These are phyloP conservation scores for Dinomys branickii DNA, from an alignment of 2,113 vertebrate species.

Conservation along the genomic window DNA sequence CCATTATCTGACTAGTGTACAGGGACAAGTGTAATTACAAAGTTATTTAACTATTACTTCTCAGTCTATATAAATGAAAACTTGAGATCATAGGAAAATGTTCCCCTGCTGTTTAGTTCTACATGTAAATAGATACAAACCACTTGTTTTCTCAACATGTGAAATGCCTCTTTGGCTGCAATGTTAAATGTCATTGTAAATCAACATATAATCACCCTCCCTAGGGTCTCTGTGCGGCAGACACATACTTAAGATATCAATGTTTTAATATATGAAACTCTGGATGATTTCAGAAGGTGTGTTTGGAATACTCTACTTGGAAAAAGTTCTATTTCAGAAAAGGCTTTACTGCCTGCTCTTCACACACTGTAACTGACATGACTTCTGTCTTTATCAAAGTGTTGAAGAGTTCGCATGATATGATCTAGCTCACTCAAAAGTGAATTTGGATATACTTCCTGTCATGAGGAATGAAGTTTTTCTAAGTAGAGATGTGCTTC, in stretches of 20 bases:
- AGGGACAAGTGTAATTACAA: neutral
- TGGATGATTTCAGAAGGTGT: neutral
- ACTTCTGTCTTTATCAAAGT: constrained; percentile 6
- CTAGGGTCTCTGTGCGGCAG: constrained; percentile 19
- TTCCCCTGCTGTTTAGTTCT: neutral
- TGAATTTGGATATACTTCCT: neutral
- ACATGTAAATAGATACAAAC: neutral
- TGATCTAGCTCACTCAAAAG: neutral
- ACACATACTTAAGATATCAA: neutral
- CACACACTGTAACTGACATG: neutral
- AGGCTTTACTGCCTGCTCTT: neutral
- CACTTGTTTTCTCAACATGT: neutral
- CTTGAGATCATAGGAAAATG: neutral
- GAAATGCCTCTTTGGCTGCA: neutral
- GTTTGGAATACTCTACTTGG: neutral
- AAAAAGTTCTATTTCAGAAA: neutral
- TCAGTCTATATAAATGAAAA: constrained; percentile 24
- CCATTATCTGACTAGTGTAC: neutral
- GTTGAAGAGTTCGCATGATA: neutral
- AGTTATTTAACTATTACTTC: neutral
- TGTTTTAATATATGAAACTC: constrained; percentile 22
- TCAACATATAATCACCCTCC: neutral
- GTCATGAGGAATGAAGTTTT: neutral
- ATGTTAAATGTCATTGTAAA: constrained; percentile 39
- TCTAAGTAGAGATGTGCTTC: neutral